Evolutionary conservation across 2,113 vertebrate genomes (phyloP).

Genomic region (Lophotis ruficrista): DNA sequence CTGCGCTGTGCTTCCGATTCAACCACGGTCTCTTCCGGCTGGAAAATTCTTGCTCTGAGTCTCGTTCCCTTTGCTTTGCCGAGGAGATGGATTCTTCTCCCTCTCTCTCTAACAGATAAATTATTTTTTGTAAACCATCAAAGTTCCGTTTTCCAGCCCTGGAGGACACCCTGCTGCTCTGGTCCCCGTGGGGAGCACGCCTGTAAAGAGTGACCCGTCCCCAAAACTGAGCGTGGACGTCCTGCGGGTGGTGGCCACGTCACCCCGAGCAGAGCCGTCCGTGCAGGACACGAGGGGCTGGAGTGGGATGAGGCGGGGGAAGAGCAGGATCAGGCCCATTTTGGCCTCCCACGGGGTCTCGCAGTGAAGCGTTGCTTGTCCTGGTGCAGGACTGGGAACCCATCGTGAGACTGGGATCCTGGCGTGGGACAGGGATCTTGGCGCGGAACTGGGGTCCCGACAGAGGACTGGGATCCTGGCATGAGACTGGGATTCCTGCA

Average conservation of each 20-base stretch:
- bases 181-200: neutral
- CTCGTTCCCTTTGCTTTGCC: too few species aligned
- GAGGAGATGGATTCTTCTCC: too few species aligned
- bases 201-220: neutral
- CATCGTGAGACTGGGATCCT: too few species aligned
- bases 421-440: neutral
- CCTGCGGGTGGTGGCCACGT: too few species aligned
- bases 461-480: neutral
- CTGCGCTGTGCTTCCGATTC: too few species aligned
- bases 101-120: too few species aligned
- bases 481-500: too few species aligned
- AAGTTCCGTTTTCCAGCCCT: too few species aligned
- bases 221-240: neutral
- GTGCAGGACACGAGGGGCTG: neutral
- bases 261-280: neutral
- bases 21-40: too few species aligned
- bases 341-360: neutral
- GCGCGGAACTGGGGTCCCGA: accelerated
- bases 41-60: too few species aligned
- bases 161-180: too few species aligned
- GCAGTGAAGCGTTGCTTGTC: accelerated
- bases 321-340: neutral
- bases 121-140: too few species aligned
- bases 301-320: neutral
- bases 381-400: accelerated